Evolutionary conservation across 2,113 vertebrate genomes (phyloP).

Genomic region (Ariopsis seemanni): DNA sequence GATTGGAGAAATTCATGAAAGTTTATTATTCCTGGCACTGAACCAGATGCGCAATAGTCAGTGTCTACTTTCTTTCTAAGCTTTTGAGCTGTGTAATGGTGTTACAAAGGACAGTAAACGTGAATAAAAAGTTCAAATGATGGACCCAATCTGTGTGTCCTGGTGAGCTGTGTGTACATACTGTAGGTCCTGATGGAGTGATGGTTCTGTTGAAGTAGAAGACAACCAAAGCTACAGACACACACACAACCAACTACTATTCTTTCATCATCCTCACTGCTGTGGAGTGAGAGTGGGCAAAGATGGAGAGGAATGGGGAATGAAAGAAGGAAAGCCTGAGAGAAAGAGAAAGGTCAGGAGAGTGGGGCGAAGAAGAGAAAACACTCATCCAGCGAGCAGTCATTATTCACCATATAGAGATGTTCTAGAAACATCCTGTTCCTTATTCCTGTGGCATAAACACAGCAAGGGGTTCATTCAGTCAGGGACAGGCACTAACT

Average conservation of each 20-base stretch:
- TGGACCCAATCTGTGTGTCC: background rate
- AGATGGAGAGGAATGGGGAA: slow-evolving; percentile 41
- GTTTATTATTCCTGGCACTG: background rate
- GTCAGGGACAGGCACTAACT: background rate
- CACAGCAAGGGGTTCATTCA: slow-evolving; percentile 18
- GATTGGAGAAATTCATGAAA: background rate
- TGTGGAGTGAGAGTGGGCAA: slow-evolving; percentile 55
- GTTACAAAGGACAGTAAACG: background rate
- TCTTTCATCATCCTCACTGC: slow-evolving; percentile 38
- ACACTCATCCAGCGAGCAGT: slow-evolving; percentile 25
- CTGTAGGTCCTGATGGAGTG: background rate
- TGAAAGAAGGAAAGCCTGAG: background rate
- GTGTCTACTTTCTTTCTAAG: background rate
- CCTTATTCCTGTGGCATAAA: slow-evolving; percentile 34
- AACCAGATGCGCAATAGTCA: background rate
- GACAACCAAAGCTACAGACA: background rate
- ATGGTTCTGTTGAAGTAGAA: background rate
- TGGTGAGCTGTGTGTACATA: background rate
- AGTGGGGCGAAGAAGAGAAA: slow-evolving; percentile 5
- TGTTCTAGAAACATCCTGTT: slow-evolving; percentile 28
- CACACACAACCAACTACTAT: background rate
- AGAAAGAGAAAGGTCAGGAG: slow-evolving; percentile 5
- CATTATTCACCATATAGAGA: slow-evolving; percentile 9
- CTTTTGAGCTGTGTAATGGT: background rate
- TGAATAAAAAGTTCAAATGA: background rate